phyloP scores from a whole-genome alignment of 2,888 invertebrate genomes.

The Alentia gelatinosa region DNA sequence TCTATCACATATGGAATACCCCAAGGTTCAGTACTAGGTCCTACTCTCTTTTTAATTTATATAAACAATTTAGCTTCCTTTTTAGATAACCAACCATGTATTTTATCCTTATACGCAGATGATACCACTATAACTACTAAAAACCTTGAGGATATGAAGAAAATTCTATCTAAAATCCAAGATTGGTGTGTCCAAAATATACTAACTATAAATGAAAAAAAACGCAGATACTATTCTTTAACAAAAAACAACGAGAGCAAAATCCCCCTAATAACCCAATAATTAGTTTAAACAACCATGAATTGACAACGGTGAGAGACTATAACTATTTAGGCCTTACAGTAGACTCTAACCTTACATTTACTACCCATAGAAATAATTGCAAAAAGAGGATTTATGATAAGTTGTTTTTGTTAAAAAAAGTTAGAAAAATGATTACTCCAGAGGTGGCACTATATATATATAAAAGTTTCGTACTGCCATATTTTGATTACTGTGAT shows the following conservation, averaged over 20 bases:
- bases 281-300: background rate
- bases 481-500: background rate
- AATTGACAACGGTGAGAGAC: background rate
- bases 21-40: background rate
- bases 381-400: background rate
- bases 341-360: background rate
- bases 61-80: background rate
- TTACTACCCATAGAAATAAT: background rate
- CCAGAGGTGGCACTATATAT: background rate
- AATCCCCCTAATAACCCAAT: background rate
- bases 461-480: background rate
- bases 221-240: background rate
- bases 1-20: background rate
- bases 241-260: background rate
- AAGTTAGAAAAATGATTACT: background rate
- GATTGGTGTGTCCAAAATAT: background rate
- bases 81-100: too few relatives aligned
- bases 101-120: background rate
- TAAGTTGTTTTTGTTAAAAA: background rate
- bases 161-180: background rate
- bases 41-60: background rate
- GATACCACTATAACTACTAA: background rate
- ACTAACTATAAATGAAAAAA: background rate
- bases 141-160: background rate
- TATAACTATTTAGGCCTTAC: background rate